phyloP scores from a whole-genome alignment of 2,113 vertebrate species.

The Lethenteron camtschaticum region DNA sequence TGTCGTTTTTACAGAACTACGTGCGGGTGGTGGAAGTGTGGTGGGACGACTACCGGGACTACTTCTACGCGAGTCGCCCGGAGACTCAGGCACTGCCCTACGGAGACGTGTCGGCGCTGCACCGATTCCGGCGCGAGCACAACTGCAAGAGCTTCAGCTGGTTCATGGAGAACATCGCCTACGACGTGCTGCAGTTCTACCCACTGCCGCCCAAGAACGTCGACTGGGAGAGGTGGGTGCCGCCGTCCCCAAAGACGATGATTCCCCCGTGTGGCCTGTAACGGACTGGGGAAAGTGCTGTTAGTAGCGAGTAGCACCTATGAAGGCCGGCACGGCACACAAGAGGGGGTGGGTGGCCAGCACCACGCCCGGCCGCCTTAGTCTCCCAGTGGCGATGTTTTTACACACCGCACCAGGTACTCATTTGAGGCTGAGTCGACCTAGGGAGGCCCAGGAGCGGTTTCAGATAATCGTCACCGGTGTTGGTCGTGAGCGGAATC shows the following conservation, averaged over 20 bases:
- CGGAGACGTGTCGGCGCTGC: not conserved
- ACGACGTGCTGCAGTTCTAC: not conserved
- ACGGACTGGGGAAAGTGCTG: too few species aligned
- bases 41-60: slow-evolving; percentile 4
- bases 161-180: slow-evolving; percentile 5
- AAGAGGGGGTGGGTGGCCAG: too few species aligned
- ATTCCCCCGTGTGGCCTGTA: too few species aligned
- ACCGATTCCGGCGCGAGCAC: not conserved
- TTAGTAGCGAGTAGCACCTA: too few species aligned
- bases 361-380: too few species aligned
- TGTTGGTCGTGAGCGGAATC: too few species aligned
- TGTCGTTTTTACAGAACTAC: not conserved
- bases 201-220: not conserved
- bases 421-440: too few species aligned
- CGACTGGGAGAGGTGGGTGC: slow-evolving; percentile 4
- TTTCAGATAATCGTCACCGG: too few species aligned
- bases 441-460: too few species aligned
- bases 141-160: not conserved
- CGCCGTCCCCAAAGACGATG: not conserved
- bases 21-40: slow-evolving; percentile 5
- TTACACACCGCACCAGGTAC: too few species aligned
- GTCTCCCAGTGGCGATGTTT: too few species aligned
- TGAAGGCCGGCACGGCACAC: too few species aligned
- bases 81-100: not conserved
- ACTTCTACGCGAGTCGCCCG: slow-evolving; percentile 4